Evolutionary conservation across 2,113 vertebrate genomes (phyloP).

Genomic region (Ictalurus furcatus): DNA sequence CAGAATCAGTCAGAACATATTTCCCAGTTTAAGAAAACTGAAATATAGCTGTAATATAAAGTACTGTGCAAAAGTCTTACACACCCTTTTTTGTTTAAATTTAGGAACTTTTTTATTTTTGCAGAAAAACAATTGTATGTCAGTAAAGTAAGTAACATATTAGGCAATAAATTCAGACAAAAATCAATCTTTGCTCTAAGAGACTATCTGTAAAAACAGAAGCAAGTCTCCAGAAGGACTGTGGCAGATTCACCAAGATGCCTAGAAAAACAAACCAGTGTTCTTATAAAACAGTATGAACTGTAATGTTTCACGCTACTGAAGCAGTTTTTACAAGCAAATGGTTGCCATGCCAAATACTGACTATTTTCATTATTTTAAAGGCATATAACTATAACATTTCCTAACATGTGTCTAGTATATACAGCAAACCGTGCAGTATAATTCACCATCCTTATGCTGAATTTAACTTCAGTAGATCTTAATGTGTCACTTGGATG

Average conservation of each 20-base stretch:
- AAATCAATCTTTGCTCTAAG: not conserved
- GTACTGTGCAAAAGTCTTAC: not conserved
- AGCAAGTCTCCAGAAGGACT: not conserved
- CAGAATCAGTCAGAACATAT: slow-evolving; percentile 1
- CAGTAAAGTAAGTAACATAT: not conserved
- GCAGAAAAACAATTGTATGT: not conserved
- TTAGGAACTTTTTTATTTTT: not conserved
- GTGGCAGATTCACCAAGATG: not conserved
- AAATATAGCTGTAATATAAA: not conserved
- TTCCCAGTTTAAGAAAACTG: not conserved
- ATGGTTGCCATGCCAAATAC: not conserved
- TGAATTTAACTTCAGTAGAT: not conserved
- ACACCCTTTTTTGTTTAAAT: not conserved
- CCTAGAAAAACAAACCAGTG: not conserved
- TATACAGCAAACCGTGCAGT: not conserved
- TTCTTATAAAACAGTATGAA: not conserved
- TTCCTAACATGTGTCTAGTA: not conserved
- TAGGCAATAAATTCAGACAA: not conserved
- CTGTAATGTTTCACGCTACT: not conserved
- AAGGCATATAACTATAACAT: not conserved
- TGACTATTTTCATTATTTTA: not conserved
- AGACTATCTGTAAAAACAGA: not conserved
- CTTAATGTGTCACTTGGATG: not conserved
- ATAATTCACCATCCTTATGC: not conserved
- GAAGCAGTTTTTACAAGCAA: not conserved